Base-by-base conservation (phyloP, 2,797 vertebrate species). In the Anas georgica region DNA sequence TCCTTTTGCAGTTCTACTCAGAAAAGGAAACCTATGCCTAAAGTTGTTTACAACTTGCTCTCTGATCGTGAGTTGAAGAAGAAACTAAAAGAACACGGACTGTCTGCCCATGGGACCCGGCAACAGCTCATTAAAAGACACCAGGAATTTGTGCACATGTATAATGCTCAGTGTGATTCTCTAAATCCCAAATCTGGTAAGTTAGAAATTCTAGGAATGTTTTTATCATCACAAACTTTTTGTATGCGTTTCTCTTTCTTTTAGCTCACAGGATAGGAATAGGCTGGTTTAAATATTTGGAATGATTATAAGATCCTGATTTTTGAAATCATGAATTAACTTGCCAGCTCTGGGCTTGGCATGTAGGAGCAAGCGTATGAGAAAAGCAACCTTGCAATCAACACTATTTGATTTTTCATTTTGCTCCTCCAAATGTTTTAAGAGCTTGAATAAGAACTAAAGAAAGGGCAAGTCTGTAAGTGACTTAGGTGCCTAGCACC, bases 91-190 rank as follows among this genome's bases (percentile, higher is more conserved):
- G 98, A 98, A 4, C 97, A 97, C 5, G 98, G 98, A 12, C 98
- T 99, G 45, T 98, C 99, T 1, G 39, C 95, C 58, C 98, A 98
- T 5, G 99, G 99, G 16, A 97, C 88, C 56, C 98, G 98, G 64
- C 98, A 99, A 9, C 98, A 99, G 97, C 97, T 99, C 80, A 93
- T 98, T 52, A 98, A 96, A 94, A 98, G 99, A 23, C 99, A 99
- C 91, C 98, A 98, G 80, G 98, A 99, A 6, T 99, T 99, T 91
- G 97, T 99, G 54, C 98, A 98, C 28, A 97, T 98, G 88, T 99
- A 98, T 95, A 99, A 99, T 15, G 98, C 99, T 7, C 98, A 99
- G 69, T 99, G 99, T 83, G 99, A 99, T 81, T 97, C 99, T 39
- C 95, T 99, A 3, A 97, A 97, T 50, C 99, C 99, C 66, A 99